Evolutionary conservation across 2,888 invertebrate species (phyloP), one percentile per base, ranked within the genome.

Genomic region (Yponomeuta evonymella): DNA sequence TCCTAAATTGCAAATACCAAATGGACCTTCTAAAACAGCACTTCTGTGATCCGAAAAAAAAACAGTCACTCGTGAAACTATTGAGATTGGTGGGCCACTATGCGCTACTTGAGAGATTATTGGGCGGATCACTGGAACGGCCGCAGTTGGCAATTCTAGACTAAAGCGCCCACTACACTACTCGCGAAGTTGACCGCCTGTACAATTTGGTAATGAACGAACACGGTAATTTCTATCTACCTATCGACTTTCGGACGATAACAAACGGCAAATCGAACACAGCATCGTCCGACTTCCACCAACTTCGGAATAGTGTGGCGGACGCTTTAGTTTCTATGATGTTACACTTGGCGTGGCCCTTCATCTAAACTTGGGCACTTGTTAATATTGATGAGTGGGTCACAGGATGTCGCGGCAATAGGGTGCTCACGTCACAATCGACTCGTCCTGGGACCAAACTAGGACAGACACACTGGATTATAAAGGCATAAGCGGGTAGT

Each of bases 381-480:
- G 51, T 58, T 58, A 58, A 58, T 58, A 58, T 58, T 58, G 51
- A 58, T 58, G 51, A 58, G 51, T 58, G 51, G 12, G 51, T 58
- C 51, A 58, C 51, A 12, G 51, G 51, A 58, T 58, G 51, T 58
- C 51, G 15, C 51, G 51, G 51, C 51, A 15, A 15, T 58, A 58
- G 15, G 51, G 51, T 58, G 15, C 51, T 58, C 15, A 58, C 51
- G 15, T 12, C 51, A 58, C 15, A 58, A 58, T 58, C 51, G 51
- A 12, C 15, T 58, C 43, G 51, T 58, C 51, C 51, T 58, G 51
- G 15, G 12, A 3, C 12, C 51, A 58, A 58, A 58, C 51, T 58
- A 15, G 51, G 51, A 58, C 15, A 58, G 51, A 9, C 51, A 51
- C 2, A 51, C 12, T 9, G 15, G 15, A 58, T 58, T 15, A 58